Conservation (phyloP, 2,113 vertebrate genomes). For the Pionites leucogaster region DNA sequence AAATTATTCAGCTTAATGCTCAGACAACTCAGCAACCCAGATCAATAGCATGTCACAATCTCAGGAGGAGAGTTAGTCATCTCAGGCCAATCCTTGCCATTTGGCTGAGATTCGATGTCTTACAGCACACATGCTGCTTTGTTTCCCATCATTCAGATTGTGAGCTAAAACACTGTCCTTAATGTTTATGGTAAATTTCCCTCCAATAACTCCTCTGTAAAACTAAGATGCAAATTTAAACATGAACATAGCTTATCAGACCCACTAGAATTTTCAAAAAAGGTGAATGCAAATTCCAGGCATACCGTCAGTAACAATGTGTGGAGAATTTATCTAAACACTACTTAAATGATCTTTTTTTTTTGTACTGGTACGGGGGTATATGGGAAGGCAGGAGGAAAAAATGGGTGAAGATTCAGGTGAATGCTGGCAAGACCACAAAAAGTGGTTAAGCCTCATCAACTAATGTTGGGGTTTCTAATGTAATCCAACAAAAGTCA, state of each 20-base stretch:
- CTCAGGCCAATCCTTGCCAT: neutral
- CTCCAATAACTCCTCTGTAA: neutral
- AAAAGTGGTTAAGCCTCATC: neutral
- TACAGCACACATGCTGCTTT: neutral
- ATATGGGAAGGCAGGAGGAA: neutral
- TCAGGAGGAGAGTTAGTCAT: neutral
- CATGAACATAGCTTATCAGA: neutral
- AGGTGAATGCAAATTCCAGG: neutral
- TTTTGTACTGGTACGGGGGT: neutral
- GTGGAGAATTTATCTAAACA: neutral
- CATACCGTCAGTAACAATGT: neutral
- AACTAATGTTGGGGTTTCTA: neutral
- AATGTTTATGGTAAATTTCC: neutral
- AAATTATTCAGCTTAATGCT: neutral
- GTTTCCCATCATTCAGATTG: neutral
- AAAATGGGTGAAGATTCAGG: neutral
- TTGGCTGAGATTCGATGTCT: neutral
- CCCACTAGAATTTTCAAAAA: neutral
- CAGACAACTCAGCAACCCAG: neutral
- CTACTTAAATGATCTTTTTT: neutral
- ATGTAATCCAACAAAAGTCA: neutral
- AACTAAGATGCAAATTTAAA: neutral
- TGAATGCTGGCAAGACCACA: neutral
- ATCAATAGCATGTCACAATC: neutral
- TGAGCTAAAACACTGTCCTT: neutral